A percentile compares a stretch with the other conserved stretches of the same genome.
Evolutionary conservation across 2,113 vertebrate genomes (phyloP).

Genomic region (Hemicordylus capensis): DNA sequence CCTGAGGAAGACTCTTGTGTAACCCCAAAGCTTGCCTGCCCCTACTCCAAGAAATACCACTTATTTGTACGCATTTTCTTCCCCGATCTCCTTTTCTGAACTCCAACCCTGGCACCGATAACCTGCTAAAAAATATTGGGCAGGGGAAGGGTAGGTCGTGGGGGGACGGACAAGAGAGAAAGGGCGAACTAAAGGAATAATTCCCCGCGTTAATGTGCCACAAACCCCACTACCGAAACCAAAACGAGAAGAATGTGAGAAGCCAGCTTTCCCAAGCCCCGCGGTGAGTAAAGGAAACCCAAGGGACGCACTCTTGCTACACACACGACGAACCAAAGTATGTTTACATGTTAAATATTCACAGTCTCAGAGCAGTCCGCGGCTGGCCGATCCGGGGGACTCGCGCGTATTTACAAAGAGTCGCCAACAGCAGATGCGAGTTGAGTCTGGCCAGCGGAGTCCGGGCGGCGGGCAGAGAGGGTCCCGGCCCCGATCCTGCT

Average conservation of each 20-base stretch:
- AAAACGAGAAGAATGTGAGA: neutral
- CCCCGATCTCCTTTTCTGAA: neutral
- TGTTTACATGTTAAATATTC: constrained; percentile 89
- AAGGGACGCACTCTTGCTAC: neutral
- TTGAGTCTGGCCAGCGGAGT: constrained; percentile 29
- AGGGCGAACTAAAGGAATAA: neutral
- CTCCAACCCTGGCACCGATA: neutral
- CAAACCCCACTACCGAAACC: neutral
- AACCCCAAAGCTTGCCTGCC: neutral
- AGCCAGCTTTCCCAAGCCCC: neutral
- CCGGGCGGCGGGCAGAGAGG: neutral
- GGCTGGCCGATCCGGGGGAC: constrained; percentile 75
- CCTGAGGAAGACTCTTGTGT: neutral
- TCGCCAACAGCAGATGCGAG: constrained; percentile 61
- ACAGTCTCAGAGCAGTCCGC: constrained; percentile 85
- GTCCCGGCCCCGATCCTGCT: neutral
- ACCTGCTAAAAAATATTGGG: neutral
- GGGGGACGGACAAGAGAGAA: neutral
- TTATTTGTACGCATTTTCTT: no score
- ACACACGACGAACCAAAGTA: constrained; percentile 65
- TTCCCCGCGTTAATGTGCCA: neutral
- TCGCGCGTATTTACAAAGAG: constrained; percentile 89
- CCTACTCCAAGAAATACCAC: neutral
- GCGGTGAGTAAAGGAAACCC: neutral
- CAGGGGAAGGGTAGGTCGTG: neutral